Evolutionary conservation across 2,113 vertebrate genomes (phyloP), one percentile per base, ranked within the genome.

Genomic region (Calypte anna): DNA sequence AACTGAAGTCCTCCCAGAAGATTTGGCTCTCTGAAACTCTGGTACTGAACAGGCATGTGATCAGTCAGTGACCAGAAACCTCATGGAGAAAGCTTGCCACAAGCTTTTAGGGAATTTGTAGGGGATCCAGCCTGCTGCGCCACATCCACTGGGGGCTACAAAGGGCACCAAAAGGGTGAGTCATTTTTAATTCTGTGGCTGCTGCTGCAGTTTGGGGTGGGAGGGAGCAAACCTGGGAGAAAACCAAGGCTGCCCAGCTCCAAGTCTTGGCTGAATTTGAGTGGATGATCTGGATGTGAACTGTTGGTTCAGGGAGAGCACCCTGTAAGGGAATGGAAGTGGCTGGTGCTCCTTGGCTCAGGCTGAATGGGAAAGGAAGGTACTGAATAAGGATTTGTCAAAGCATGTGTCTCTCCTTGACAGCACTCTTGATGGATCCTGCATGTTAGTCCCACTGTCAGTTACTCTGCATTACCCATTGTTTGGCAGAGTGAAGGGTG

Each of bases 321-420:
- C 51, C 58, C 27, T 63, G 72, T 59, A 74, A 81, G 69, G 83
- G 74, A 94, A 90, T 9, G 20, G 62, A 86, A 91, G 77, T 67
- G 83, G 62, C 82, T 72, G 67, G 44, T 91, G 87, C 67, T 91
- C 66, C 75, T 90, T 95, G 93, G 82, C 85, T 82, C 54, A 36
- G 54, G 46, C 59, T 91, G 76, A 92, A 79, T 84, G 90, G 82
- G 66, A 91, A 70, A 62, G 55, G 54, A 85, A 59, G 81, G 82
- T 63, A 82, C 63, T 91, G 23, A 85, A 92, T 73, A 90, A 90
- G 93, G 61, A 55, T 93, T 93, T 76, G 73, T 92, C 79, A 68
- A 91, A 94, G 82, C 74, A 67, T 53, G 76, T 64, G 55, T 54
- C 27, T 64, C 24, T 66, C 61, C 2, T 18, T 59, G 79, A 91